Conservation (phyloP, 2,888 invertebrate genomes). For the Cryptus viduatorius region DNA sequence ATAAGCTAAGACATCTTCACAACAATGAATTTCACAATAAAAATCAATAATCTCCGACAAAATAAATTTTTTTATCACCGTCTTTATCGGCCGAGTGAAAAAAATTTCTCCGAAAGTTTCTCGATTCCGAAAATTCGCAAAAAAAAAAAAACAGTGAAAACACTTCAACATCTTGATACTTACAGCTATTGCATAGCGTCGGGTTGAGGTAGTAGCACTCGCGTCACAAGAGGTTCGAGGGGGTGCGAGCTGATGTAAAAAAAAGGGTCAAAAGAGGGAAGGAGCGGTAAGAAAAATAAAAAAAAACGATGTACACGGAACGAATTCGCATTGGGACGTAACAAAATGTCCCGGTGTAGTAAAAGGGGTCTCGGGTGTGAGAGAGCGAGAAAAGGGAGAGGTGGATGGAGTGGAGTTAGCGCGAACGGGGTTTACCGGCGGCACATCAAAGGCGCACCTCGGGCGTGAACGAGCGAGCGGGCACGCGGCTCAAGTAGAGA, state of each 20-base stretch:
- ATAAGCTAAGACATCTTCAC: neutral
- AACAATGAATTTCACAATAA: too few species aligned
- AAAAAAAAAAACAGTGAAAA: neutral
- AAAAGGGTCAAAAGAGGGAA: slow-evolving; percentile 22
- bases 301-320: slow-evolving; percentile 55
- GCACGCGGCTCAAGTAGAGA: slow-evolving; percentile 83
- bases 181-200: neutral
- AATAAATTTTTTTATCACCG: too few species aligned
- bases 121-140: neutral
- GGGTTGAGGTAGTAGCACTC: slow-evolving; percentile 1
- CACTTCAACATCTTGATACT: neutral
- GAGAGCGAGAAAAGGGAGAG: neutral
- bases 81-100: neutral
- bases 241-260: slow-evolving; percentile 16
- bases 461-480: slow-evolving; percentile 84
- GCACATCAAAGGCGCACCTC: slow-evolving; percentile 84
- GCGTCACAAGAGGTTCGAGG: neutral
- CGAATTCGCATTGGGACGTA: slow-evolving; percentile 64
- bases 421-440: slow-evolving; percentile 81
- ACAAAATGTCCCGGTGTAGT: slow-evolving; percentile 57
- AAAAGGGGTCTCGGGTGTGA: slow-evolving; percentile 6
- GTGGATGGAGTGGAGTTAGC: slow-evolving; percentile 76
- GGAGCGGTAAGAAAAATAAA: slow-evolving; percentile 38
- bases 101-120: neutral
- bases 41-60: too few species aligned